Percentiles rank a stretch among this genome's conserved stretches.
phyloP scores from a whole-genome alignment of 2,888 invertebrate species.

The Himalopsyche kuldschensis region DNA sequence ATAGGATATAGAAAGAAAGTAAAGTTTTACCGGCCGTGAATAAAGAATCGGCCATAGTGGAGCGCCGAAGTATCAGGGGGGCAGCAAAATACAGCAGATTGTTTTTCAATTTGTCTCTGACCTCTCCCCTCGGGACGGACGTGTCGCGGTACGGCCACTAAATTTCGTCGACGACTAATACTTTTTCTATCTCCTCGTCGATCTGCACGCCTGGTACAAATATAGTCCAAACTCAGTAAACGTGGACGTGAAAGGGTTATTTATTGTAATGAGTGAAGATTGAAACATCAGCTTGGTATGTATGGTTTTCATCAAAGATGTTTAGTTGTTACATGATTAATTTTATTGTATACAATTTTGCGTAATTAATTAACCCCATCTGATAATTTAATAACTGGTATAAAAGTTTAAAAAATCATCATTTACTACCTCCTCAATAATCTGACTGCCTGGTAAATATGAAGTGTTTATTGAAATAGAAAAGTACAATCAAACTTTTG shows the following conservation, averaged over 20 bases:
- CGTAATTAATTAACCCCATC: too few relatives aligned
- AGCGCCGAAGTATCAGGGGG: conserved; percentile 18
- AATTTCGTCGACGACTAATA: conserved; percentile 29
- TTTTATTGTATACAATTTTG: too few relatives aligned
- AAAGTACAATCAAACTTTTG: too few relatives aligned
- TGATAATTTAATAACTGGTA: too few relatives aligned
- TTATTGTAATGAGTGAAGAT: neutral
- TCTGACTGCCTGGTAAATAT: too few relatives aligned
- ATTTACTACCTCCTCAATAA: too few relatives aligned
- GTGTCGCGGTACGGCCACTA: conserved; percentile 34
- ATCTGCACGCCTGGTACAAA: neutral
- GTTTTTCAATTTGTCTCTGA: conserved; percentile 41
- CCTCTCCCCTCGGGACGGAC: conserved; percentile 31
- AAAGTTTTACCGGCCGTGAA: conserved; percentile 30
- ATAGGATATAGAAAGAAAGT: neutral
- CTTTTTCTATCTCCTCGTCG: conserved; percentile 13
- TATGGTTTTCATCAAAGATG: too few relatives aligned
- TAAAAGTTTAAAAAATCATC: too few relatives aligned
- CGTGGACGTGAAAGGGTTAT: neutral
- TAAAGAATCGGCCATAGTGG: conserved; percentile 34
- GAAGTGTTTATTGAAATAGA: too few relatives aligned
- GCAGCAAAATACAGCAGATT: conserved; percentile 36
- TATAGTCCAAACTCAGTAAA: neutral
- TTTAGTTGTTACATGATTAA: too few relatives aligned
- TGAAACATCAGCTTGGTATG: neutral